A percentile compares a stretch with the other conserved stretches of the same genome.
Conservation (phyloP, 2,797 vertebrate genomes). For the Cetoscarus ocellatus region DNA sequence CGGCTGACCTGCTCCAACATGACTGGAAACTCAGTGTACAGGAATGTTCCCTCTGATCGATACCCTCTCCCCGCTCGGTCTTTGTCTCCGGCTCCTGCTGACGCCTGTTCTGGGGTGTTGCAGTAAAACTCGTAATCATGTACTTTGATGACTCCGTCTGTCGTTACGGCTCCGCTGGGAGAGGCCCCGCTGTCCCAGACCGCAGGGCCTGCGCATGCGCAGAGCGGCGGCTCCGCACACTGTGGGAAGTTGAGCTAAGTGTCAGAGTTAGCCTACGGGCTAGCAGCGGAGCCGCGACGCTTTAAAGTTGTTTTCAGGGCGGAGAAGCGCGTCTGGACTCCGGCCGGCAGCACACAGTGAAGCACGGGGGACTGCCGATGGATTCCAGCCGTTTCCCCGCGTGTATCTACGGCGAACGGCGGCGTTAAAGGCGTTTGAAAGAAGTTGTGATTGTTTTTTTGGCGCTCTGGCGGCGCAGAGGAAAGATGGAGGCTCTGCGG, state of each 20-base stretch:
- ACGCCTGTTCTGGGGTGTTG: conserved; percentile 42
- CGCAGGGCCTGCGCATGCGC: conserved; percentile 66
- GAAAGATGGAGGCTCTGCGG: conserved; percentile 77
- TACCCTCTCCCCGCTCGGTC: background rate
- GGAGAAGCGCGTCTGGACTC: conserved; percentile 35
- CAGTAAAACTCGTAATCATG: conserved; percentile 48
- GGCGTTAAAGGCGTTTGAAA: conserved; percentile 58
- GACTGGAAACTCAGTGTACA: conserved; percentile 32
- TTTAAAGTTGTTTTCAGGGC: conserved; percentile 56
- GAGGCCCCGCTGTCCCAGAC: conserved; percentile 53
- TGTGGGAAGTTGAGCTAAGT: conserved; percentile 78
- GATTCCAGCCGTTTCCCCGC: conserved; percentile 33
- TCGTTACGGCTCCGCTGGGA: conserved; percentile 52
- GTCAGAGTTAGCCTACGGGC: conserved; percentile 69
- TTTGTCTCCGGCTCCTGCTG: conserved; percentile 15
- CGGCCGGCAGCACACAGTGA: background rate
- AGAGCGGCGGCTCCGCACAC: conserved; percentile 44
- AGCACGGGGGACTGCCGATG: conserved; percentile 39
- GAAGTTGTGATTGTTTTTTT: conserved; percentile 84
- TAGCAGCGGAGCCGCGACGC: conserved; percentile 47
- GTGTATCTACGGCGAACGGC: background rate
- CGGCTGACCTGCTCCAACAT: conserved; percentile 39
- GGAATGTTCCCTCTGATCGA: conserved; percentile 21
- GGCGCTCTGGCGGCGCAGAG: conserved; percentile 76
- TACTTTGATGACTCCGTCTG: conserved; percentile 30